A percentile compares a stretch with the other conserved stretches of the same genome.
phyloP scores from a whole-genome alignment of 2,113 vertebrate genomes.

The Myrmecophaga tridactyla region DNA sequence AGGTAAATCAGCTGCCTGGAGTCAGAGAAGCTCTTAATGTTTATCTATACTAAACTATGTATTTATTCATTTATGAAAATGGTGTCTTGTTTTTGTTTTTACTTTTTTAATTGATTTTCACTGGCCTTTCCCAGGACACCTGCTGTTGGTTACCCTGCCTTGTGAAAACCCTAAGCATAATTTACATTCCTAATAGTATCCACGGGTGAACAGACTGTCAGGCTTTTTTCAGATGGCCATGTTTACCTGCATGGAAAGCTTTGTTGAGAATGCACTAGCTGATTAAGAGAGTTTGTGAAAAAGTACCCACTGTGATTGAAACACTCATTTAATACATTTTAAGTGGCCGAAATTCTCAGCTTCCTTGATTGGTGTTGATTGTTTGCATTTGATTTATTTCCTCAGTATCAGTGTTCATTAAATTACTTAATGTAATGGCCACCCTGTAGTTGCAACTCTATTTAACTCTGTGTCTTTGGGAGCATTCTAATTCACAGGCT shows the following conservation, averaged over 20 bases:
- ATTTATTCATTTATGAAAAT: not conserved
- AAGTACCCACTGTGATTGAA: conserved; percentile 77
- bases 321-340: conserved; percentile 78
- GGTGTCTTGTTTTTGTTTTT: not conserved
- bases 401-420: conserved; percentile 82
- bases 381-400: conserved; percentile 84
- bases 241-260: not conserved
- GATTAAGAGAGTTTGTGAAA: conserved; percentile 71
- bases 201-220: not conserved
- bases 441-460: conserved; percentile 66
- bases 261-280: conserved; percentile 53
- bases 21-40: not conserved
- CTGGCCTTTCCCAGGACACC: not conserved
- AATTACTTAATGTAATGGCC: conserved; percentile 81
- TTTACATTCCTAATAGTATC: not conserved
- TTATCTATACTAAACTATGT: not conserved
- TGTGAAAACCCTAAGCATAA: not conserved
- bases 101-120: not conserved
- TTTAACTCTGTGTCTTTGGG: conserved; percentile 59
- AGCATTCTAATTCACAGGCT: conserved; percentile 66
- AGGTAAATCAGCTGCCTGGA: not conserved
- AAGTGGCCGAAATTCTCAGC: conserved; percentile 74
- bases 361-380: conserved; percentile 82
- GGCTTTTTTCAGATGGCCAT: not conserved
- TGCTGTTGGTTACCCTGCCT: not conserved